phyloP scores from a whole-genome alignment of 1,140 invertebrate genomes.

The Drosophila willistoni region DNA sequence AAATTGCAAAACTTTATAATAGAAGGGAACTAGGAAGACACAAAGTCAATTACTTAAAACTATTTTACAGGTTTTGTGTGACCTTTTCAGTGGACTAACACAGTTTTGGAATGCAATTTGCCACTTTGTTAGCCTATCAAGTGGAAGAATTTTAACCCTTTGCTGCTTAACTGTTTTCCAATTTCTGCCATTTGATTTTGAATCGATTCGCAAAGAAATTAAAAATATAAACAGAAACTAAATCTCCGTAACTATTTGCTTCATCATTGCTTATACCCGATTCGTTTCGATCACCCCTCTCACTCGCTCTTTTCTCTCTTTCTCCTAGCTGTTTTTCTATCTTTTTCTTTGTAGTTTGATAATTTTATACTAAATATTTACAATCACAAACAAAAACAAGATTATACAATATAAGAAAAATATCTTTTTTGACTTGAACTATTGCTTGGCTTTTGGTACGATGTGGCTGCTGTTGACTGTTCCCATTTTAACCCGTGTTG shows the following conservation, averaged over 20 bases:
- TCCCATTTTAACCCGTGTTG: conserved; percentile 51
- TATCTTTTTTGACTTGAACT: conserved; percentile 54
- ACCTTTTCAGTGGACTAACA: not conserved
- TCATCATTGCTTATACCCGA: not conserved
- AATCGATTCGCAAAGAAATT: too few species aligned
- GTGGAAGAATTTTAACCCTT: too few species aligned
- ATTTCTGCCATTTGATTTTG: too few species aligned
- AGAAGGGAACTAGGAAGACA: not conserved
- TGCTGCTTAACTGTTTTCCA: too few species aligned
- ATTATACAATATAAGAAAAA: conserved; percentile 28
- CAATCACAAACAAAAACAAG: conserved; percentile 31
- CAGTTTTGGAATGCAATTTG: too few species aligned
- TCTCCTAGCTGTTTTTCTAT: not conserved
- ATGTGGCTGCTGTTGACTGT: conserved; percentile 47
- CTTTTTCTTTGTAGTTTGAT: conserved; percentile 47
- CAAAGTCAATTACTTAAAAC: too few species aligned
- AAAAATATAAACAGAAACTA: too few species aligned
- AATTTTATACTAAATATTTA: conserved; percentile 29
- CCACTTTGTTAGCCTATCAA: too few species aligned
- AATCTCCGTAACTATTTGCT: too few species aligned
- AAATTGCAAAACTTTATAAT: not conserved
- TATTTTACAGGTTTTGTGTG: not conserved
- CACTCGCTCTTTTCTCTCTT: too few species aligned
- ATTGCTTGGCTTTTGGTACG: not conserved
- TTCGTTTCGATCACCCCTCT: not conserved